These are phyloP conservation scores for Scaptomyza tumidula DNA, from an alignment of 2,888 invertebrate species.

Conservation along the genomic window DNA sequence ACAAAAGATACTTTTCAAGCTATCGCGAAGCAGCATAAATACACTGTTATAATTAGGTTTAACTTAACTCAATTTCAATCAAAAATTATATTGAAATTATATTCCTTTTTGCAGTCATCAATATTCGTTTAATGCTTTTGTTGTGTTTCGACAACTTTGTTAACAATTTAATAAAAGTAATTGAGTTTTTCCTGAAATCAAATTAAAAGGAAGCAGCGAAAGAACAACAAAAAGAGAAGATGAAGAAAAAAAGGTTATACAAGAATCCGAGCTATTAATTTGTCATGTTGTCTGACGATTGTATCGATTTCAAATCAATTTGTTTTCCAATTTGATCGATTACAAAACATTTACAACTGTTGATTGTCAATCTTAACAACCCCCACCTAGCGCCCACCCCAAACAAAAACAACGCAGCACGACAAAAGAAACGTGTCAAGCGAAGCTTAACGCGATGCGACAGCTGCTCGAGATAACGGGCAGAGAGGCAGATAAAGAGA, in stretches of 20 bases:
- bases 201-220: no score
- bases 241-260: neutral
- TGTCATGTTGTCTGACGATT: neutral
- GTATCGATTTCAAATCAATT: slow-evolving; percentile 22
- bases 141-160: no score
- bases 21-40: no score
- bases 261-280: neutral
- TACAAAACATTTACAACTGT: slow-evolving; percentile 31
- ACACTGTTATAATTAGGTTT: no score
- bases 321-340: neutral
- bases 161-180: neutral
- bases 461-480: slow-evolving; percentile 8
- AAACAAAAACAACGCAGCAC: neutral
- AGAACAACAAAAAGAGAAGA: no score
- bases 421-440: neutral
- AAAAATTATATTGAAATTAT: no score
- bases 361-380: slow-evolving; percentile 3
- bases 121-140: neutral
- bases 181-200: neutral
- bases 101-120: no score
- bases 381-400: neutral
- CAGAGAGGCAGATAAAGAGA: slow-evolving; percentile 16
- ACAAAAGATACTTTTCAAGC: no score
- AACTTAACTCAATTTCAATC: no score
- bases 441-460: neutral